These are phyloP conservation scores for Caenorhabditis macrosperma DNA, from an alignment of 2,888 invertebrate genomes.

Conservation along the genomic window DNA sequence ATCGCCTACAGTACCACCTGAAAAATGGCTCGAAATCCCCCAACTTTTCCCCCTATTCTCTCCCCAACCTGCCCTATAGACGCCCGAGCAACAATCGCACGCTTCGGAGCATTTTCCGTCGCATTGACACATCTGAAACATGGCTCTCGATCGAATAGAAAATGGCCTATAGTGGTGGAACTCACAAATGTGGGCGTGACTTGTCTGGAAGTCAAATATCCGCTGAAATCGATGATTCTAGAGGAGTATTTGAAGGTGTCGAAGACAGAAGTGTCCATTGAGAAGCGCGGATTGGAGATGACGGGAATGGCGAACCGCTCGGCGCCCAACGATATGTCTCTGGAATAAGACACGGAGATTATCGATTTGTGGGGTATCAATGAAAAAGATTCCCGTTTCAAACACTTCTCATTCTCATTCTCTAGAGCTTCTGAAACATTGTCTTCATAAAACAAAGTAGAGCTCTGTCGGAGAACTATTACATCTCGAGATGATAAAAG, in stretches of 20 bases:
- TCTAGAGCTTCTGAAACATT: no score
- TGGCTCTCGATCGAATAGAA: not conserved
- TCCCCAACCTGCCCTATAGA: conserved; percentile 9
- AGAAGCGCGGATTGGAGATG: conserved; percentile 32
- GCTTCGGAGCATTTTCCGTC: conserved; percentile 13
- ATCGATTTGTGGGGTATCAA: no score
- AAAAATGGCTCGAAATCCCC: not conserved
- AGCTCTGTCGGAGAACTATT: no score
- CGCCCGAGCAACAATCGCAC: conserved; percentile 42
- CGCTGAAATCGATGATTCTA: conserved; percentile 54
- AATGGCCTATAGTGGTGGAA: not conserved
- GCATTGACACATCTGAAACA: conserved; percentile 11
- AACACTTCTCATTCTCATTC: no score
- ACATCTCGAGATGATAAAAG: no score
- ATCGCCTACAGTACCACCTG: conserved; percentile 37
- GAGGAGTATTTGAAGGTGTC: conserved; percentile 58
- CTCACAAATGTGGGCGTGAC: conserved; percentile 45
- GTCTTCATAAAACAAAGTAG: no score
- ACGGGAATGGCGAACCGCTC: conserved; percentile 67
- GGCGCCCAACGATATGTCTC: conserved; percentile 65
- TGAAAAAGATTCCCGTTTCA: no score
- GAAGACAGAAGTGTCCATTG: conserved; percentile 31
- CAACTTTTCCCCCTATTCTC: not conserved
- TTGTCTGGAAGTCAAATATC: conserved; percentile 16
- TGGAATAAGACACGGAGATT: conserved; percentile 20